Base-by-base conservation (phyloP, 2,888 invertebrate genomes). In the Drosophila nigricruria region DNA sequence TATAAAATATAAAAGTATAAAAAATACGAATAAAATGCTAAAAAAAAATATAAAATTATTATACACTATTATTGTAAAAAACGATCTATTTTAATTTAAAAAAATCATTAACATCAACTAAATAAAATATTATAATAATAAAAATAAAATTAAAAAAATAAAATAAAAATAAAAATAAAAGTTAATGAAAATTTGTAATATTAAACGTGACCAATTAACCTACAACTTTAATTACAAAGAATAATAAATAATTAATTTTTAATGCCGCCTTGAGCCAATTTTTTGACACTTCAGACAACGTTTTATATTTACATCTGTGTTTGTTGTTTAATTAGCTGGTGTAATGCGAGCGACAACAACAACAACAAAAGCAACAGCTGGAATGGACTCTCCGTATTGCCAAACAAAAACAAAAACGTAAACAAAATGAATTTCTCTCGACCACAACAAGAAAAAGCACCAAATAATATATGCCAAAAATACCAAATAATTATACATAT, bases 391-490 rank as follows among this genome's bases (percentile, higher is more conserved):
- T 36, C 5, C 40, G 25, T 49, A 34, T 45, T 18, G 25, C 34
- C 50, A 49, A 40, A 12, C 18, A 27, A 23, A 25, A 52, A 23
- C 5, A 36, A 43, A n/a, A 52, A 34, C 30, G 43, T 59, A 61
- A 54, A 53, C 58, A 84, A 86, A 71, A 88, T 83, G 88, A 53
- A 47, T 58, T 65, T 54, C 32, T 16, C 58, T 42, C 59, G 53
- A 66, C 61, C 64, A 63, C 34, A 42, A 65, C 32, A 54, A 54
- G 27, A 40, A 45, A 50, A 58, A 62, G 61, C 60, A 69, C 69
- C 70, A 83, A 85, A 82, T 73, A 64, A 45, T 53, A 58, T 58
- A 69, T 56, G 61, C 77, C 81, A 86, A 88, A 80, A 63, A 70
- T 75, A 74, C 52, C 49, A 76, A 69, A 57, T 62, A 69, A 40